Evolutionary conservation across 2,888 invertebrate genomes (phyloP).

Genomic region (Hermaeophaga mercurialis): DNA sequence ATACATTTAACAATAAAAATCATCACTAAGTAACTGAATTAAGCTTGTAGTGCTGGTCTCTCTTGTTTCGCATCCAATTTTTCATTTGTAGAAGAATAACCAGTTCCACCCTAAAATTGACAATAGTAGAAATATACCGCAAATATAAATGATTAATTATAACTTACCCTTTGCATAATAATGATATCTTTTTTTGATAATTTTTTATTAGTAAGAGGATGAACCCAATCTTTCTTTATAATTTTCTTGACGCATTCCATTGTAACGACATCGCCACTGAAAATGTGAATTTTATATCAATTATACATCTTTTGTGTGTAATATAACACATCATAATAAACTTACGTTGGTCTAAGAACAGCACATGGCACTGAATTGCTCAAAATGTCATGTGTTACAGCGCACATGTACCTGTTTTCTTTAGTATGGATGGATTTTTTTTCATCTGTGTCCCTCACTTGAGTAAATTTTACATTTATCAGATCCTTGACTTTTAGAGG

Average conservation of each 20-base stretch:
- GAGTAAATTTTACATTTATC: constrained; percentile 90
- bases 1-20: too few relatives aligned
- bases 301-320: too few relatives aligned
- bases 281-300: too few relatives aligned
- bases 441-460: constrained; percentile 85
- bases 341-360: constrained; percentile 85
- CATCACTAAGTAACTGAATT: too few relatives aligned
- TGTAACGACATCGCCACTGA: constrained; percentile 92
- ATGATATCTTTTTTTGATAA: constrained; percentile 92
- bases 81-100: constrained; percentile 86
- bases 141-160: constrained; percentile 11
- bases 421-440: constrained; percentile 86
- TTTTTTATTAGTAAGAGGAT: constrained; percentile 87
- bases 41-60: constrained; percentile 83
- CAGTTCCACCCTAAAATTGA: constrained; percentile 84
- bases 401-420: constrained; percentile 95
- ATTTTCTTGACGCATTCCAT: constrained; percentile 96
- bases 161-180: constrained; percentile 77
- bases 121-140: not conserved
- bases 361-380: constrained; percentile 95
- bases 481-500: constrained; percentile 91
- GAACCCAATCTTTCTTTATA: constrained; percentile 95
- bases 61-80: constrained; percentile 82
- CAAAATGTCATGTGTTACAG: constrained; percentile 94
- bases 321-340: too few relatives aligned